Conservation (phyloP, 2,888 invertebrate species). For the Leucophenga montana region DNA sequence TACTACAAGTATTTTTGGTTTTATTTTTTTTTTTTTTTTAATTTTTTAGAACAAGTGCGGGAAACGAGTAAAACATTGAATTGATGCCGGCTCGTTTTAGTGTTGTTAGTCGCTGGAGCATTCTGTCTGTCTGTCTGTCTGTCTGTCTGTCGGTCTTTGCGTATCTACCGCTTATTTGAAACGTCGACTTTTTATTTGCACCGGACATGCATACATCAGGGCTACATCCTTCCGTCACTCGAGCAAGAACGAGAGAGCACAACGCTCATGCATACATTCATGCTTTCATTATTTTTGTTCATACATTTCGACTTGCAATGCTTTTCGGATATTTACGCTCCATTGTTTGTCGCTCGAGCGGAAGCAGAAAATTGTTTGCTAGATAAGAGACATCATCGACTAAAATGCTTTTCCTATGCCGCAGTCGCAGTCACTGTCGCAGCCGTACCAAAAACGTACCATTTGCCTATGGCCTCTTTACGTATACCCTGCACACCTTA, state of each 20-base stretch:
- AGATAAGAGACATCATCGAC: conserved; percentile 59
- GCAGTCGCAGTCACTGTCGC: background rate
- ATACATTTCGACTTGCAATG: conserved; percentile 32
- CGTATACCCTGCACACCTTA: background rate
- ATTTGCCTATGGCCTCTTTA: conserved; percentile 8
- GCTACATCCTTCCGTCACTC: conserved; percentile 30
- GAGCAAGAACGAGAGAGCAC: background rate
- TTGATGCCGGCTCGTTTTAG: conserved; percentile 21
- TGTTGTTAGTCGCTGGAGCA: conserved; percentile 18
- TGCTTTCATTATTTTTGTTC: conserved; percentile 46
- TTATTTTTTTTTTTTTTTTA: background rate
- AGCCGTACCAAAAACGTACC: background rate
- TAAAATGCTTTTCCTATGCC: conserved; percentile 54
- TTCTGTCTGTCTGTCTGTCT: background rate
- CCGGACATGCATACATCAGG: conserved; percentile 60
- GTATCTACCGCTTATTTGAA: conserved; percentile 9
- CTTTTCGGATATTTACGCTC: conserved; percentile 65
- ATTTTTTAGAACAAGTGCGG: background rate
- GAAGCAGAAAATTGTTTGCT: conserved; percentile 66
- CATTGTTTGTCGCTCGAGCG: conserved; percentile 67
- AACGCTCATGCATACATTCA: conserved; percentile 5
- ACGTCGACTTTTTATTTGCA: conserved; percentile 49
- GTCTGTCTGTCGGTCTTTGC: conserved; percentile 9
- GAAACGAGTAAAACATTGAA: background rate
- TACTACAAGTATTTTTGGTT: too few species aligned